Base-by-base conservation (phyloP, 2,888 invertebrate genomes). In the Brachypalpus laphriformis region DNA sequence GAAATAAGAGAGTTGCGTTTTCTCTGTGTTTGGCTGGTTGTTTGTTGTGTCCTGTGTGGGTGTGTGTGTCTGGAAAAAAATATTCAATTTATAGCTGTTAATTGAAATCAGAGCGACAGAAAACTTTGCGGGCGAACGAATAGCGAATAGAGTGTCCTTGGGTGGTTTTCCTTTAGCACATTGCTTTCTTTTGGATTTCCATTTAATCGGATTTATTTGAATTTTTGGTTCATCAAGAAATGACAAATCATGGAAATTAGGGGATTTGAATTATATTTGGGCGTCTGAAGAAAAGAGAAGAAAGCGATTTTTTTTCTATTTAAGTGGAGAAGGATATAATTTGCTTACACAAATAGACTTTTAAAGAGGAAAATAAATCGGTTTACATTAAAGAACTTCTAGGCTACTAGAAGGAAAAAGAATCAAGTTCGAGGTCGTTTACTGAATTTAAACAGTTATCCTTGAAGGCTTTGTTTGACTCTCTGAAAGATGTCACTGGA, bases 141-240 rank as follows among this genome's bases (percentile, higher is more conserved):
- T 49, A 31, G n/a, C n/a, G 18, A 6, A 28, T 45, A 14, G 22
- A 42, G 54, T 63, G 42, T 65, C 61, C 72, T 74, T 51, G 45
- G 14, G 31, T 22, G 45, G 16, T 51, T 74, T 40, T 42, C 54
- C 40, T 14, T 61, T 40, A n/a, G 18, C 11, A 4, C 5, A 42
- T 54, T 56, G 25, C 28, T 72, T 80, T 66, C 22, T 34, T 74
- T 59, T 42, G 59, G 89, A 89, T 88, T 89, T 89, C 89, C 88
- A 89, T 89, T 89, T 90, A 90, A 90, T 90, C 89, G 89, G 90
- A 90, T 90, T 89, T 89, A 89, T 89, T 89, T 90, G 89, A 89
- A 89, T 89, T 89, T 51, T 47, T 31, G 40, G 54, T 56, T 70
- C 68, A 75, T 66, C 54, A 68, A 18, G 28, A 68, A 63, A 75